Evolutionary conservation across 1,140 invertebrate species (phyloP).

Genomic region (Drosophila leontia): DNA sequence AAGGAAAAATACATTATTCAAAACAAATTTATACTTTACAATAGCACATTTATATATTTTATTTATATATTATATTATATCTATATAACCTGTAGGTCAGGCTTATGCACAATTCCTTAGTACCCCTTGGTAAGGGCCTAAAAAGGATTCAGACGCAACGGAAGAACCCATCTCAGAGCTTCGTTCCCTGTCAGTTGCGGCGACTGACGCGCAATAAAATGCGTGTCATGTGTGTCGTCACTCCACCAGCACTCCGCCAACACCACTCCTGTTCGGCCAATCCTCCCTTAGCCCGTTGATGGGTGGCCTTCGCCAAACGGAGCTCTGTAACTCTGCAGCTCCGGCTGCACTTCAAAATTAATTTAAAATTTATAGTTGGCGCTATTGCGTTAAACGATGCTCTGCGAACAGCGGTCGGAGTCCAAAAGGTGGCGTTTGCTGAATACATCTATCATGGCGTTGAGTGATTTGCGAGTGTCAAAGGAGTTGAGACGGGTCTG

Average conservation of each 20-base stretch:
- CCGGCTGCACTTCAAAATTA: slow-evolving; percentile 75
- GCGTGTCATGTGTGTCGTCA: slow-evolving; percentile 69
- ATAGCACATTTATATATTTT: background rate
- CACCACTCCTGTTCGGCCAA: background rate
- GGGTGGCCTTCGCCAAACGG: slow-evolving; percentile 54
- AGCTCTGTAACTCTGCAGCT: slow-evolving; percentile 8
- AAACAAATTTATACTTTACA: background rate
- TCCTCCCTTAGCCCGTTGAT: slow-evolving; percentile 29
- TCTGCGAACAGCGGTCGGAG: slow-evolving; percentile 42
- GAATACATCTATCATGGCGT: slow-evolving; percentile 70
- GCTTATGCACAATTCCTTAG: background rate
- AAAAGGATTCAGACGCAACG: slow-evolving; percentile 12
- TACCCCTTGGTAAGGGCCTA: background rate
- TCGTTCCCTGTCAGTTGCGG: slow-evolving; percentile 59
- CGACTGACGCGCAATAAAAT: slow-evolving; percentile 78
- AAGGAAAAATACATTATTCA: background rate
- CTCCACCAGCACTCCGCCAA: slow-evolving; percentile 6
- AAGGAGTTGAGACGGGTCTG: slow-evolving; percentile 45
- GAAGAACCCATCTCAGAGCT: slow-evolving; percentile 44
- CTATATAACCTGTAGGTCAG: background rate
- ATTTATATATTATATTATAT: too few species aligned
- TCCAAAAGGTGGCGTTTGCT: slow-evolving; percentile 31
- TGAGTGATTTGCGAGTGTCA: slow-evolving; percentile 81
- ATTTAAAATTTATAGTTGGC: slow-evolving; percentile 82
- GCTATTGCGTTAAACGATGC: slow-evolving; percentile 79